Evolutionary conservation across 2,888 invertebrate species (phyloP), one percentile per base, ranked within the genome.

Genomic region (Thymelicus acteon): DNA sequence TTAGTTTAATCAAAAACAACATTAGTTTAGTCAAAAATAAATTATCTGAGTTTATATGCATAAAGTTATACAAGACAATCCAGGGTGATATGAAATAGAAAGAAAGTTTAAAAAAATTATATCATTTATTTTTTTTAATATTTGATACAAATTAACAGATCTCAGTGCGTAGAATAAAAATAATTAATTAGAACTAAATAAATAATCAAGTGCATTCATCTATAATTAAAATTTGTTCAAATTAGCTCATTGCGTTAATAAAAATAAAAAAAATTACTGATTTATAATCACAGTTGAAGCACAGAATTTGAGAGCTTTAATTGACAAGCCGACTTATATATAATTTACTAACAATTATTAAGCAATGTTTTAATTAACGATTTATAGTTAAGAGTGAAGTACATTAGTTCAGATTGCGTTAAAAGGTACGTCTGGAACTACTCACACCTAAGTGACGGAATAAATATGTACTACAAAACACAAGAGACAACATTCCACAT

Each of bases 91-190:
- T 6, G 5, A 7, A n/a, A 54, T 5, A 24, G 24, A 65, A 63
- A 60, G 49, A 54, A 44, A 63, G 60, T 64, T 24, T 60, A 85
- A 88, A 87, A 85, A 80, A 78, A 85, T 85, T 71, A 86, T 86
- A 86, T 85, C 82, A 85, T 87, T 85, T 85, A 82, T 80, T 83
- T 84, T 84, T 85, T 85, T 83, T 83, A 83, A 81, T 78, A 79
- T 84, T 90, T 86, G 87, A 86, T 91, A 93, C 86, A 90, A 89
- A 90, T 90, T 92, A 92, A 93, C 93, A 93, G 93, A 93, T 93
- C 93, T 92, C 88, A 89, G 92, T 93, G 92, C 89, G 88, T 87
- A 88, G 87, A 87, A 85, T 88, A 87, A 90, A 83, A 79, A 90
- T 89, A 86, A 87, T 87, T 89, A 86, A 19, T 19, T 19, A 19